These are phyloP conservation scores for Nothoprocta pentlandii DNA, from an alignment of 2,113 vertebrate genomes.

Conservation along the genomic window DNA sequence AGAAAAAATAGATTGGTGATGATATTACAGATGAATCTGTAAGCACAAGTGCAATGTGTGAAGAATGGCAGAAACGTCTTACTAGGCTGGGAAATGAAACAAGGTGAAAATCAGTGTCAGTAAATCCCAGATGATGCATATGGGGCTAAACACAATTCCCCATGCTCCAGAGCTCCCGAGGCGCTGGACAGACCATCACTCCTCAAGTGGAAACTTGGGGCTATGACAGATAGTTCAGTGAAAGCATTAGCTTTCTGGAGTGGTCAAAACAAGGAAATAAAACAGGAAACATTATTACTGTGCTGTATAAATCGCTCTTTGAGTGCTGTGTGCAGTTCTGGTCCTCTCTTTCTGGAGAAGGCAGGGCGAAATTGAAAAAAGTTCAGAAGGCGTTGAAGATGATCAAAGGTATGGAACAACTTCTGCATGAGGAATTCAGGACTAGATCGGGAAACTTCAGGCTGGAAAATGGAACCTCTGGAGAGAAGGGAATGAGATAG, in stretches of 20 bases:
- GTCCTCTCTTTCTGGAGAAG: not conserved
- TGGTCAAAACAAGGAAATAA: not conserved
- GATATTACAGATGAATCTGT: not conserved
- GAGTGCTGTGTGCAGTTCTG: not conserved
- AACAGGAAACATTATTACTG: rapidly evolving
- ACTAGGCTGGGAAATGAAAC: not conserved
- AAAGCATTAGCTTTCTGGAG: not conserved
- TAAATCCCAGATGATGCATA: not conserved
- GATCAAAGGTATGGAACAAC: not conserved
- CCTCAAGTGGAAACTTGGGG: not conserved
- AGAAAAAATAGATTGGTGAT: not conserved
- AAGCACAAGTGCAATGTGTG: not conserved
- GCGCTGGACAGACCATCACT: not conserved
- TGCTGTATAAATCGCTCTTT: not conserved
- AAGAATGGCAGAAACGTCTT: not conserved
- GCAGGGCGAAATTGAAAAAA: not conserved
- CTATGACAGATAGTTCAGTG: not conserved
- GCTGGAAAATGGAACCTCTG: not conserved
- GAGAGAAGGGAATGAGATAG: not conserved
- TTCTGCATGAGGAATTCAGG: not conserved
- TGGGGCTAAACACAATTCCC: not conserved
- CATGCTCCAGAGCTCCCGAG: too few species aligned
- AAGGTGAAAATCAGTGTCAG: not conserved
- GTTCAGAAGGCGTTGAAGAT: not conserved
- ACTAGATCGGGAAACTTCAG: not conserved